Base-by-base conservation (phyloP, 2,113 vertebrate genomes). In the Sakesphorus luctuosus region DNA sequence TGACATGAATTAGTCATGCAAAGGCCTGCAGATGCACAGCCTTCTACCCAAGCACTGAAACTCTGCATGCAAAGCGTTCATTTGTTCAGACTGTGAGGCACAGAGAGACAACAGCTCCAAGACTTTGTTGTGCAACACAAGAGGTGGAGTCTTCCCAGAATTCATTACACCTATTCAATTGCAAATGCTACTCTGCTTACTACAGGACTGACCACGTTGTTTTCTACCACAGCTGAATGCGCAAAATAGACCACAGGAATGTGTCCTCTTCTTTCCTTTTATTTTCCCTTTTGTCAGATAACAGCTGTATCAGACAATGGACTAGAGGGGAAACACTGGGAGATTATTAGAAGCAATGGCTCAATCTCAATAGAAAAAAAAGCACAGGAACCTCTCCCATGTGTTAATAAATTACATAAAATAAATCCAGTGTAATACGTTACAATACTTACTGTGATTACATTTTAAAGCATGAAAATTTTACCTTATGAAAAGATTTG, bases 1-100 rank as follows among this genome's bases (percentile, higher is more conserved):
- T 97, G 95, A 97, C 89, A 93, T 85, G 80, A 96, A 98, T 97
- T 95, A 98, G 97, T 97, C 97, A 97, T 96, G 95, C 96, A 89
- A 96, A 74, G 84, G 89, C 74, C 90, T 94, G 90, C 94, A 97
- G 94, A 97, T 94, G 95, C 59, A 95, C 59, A 90, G 29, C 95
- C 93, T 96, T 97, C 94, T 97, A 97, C 92, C 93, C 82, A 89
- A 76, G 38, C 68, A 53, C 63, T 50, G 50, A 28, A 92, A 96
- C 82, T 91, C 59, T 72, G 52, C 31, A 46, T 74, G 74, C 40
- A 65, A 94, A 96, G 75, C 72, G 71, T 71, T 95, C 80, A 95
- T 96, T 96, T 96, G 90, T 62, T 97, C 86, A 91, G 91, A 40
- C 76, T 52, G 35, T 89, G 87, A 72, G 84, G 75, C 63, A 83